Evolutionary conservation across 2,113 vertebrate species (phyloP).

Genomic region (Paralichthys olivaceus): DNA sequence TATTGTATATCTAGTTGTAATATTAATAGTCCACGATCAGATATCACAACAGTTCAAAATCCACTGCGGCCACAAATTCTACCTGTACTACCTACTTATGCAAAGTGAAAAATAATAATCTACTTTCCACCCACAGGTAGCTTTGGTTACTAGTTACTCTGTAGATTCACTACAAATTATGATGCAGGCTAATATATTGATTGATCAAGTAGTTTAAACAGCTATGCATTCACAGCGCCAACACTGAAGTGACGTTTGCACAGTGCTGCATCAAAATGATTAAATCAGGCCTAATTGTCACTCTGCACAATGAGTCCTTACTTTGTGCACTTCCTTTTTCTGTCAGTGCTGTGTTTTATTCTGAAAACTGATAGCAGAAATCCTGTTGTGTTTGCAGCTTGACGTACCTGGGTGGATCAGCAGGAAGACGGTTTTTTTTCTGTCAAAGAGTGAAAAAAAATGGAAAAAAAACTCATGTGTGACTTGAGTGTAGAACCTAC

Average conservation of each 20-base stretch:
- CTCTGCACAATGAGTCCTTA: neutral
- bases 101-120: no score
- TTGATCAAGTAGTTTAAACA: neutral
- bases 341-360: constrained; percentile 22
- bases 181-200: no score
- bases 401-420: neutral
- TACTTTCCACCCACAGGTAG: no score
- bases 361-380: constrained; percentile 11
- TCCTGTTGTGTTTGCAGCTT: neutral
- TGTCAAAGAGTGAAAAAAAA: neutral
- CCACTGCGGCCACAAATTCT: no score
- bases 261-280: neutral
- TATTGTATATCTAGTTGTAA: no score
- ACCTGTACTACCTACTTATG: no score
- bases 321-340: neutral
- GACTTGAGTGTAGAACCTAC: neutral
- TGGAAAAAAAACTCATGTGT: neutral
- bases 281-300: neutral
- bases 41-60: no score
- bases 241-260: neutral
- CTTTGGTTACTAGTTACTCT: no score
- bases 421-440: neutral
- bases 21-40: no score
- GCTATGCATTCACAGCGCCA: neutral
- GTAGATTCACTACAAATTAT: no score